Evolutionary conservation across 2,797 vertebrate genomes (phyloP).

Genomic region (Phylloscopus collybita): DNA sequence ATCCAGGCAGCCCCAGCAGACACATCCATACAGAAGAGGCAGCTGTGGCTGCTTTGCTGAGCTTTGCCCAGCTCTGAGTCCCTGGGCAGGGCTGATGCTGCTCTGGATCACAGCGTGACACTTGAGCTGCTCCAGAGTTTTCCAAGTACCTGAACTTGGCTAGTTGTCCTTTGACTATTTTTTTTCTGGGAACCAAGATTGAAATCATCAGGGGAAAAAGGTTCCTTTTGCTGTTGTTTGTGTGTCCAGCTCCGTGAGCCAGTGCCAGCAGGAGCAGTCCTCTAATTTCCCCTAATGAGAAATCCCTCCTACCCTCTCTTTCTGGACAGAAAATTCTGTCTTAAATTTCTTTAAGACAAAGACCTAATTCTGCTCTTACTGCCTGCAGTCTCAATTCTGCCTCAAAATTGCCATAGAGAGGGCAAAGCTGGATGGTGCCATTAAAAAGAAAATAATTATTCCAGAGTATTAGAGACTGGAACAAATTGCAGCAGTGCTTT

Average conservation of each 20-base stretch:
- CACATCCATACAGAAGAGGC: not conserved
- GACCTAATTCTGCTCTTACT: not conserved
- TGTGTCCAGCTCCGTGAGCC: not conserved
- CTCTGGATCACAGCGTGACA: not conserved
- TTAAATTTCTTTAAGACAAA: constrained; percentile 51
- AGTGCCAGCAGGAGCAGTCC: not conserved
- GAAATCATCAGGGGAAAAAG: not conserved
- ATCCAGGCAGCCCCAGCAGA: not conserved
- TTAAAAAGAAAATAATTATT: not conserved
- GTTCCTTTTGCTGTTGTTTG: not conserved
- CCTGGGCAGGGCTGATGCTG: not conserved
- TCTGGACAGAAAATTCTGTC: constrained; percentile 15
- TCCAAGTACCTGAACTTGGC: not conserved
- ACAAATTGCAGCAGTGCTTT: not conserved
- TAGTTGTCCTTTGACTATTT: not conserved
- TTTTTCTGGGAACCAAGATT: not conserved
- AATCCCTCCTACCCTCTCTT: not conserved
- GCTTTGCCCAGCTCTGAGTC: not conserved
- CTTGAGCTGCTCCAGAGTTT: not conserved
- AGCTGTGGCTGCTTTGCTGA: not conserved
- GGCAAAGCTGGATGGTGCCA: not conserved
- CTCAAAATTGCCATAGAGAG: not conserved
- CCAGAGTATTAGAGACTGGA: not conserved
- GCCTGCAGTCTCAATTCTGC: not conserved
- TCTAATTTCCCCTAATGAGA: constrained; percentile 18